Percentiles rank a stretch among this genome's conserved stretches.
Evolutionary conservation across 2,888 invertebrate species (phyloP).

Genomic region (Microctonus brassicae): DNA sequence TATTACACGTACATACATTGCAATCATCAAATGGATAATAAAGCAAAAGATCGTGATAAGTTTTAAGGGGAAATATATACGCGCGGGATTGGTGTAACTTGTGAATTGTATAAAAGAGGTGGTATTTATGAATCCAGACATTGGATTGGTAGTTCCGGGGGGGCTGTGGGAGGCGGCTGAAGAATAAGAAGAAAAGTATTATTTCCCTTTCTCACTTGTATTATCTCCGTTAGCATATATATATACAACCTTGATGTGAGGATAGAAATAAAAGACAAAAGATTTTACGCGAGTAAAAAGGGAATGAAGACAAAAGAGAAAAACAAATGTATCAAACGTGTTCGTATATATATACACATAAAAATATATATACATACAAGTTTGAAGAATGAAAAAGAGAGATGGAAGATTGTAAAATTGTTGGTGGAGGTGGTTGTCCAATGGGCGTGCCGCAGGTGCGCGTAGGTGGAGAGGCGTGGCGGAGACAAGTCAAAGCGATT

Average conservation of each 20-base stretch:
- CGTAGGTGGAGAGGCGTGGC: slow-evolving; percentile 69
- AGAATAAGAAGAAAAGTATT: slow-evolving; percentile 25
- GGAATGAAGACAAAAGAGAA: not conserved
- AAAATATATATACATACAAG: not conserved
- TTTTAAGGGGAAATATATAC: not conserved
- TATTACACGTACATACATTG: not conserved
- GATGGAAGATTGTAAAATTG: not conserved
- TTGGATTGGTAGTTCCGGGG: slow-evolving; percentile 40
- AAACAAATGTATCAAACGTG: not conserved
- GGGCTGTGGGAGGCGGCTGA: slow-evolving; percentile 28
- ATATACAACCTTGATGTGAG: no score
- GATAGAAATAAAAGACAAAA: not conserved
- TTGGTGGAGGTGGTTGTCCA: slow-evolving; percentile 39
- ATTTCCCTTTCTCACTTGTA: not conserved
- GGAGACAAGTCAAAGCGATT: slow-evolving; percentile 53
- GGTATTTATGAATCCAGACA: slow-evolving; percentile 10
- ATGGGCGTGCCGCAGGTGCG: slow-evolving; percentile 68
- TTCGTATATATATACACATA: no score
- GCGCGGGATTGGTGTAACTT: slow-evolving; percentile 7
- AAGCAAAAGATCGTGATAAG: not conserved
- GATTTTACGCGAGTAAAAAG: not conserved
- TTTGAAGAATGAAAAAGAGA: not conserved
- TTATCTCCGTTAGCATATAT: not conserved
- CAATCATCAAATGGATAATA: not conserved
- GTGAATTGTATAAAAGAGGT: slow-evolving; percentile 10